Evolutionary conservation across 2,888 invertebrate species (phyloP).

Genomic region (Taphrorychus bicolor): DNA sequence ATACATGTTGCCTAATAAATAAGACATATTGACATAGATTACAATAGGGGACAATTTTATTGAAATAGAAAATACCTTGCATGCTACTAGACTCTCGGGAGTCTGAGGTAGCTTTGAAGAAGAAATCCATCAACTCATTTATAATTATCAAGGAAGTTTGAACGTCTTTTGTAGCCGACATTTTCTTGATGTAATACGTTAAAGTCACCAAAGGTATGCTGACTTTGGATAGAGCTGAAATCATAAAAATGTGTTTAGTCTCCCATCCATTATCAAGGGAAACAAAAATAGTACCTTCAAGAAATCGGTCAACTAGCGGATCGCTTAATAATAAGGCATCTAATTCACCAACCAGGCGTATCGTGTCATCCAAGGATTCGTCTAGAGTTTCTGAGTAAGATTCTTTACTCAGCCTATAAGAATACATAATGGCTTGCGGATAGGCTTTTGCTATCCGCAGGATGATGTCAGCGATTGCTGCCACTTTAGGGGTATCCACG

Average conservation of each 20-base stretch:
- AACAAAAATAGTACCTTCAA: neutral
- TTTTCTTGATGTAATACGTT: slow-evolving; percentile 53
- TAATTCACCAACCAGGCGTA: slow-evolving; percentile 47
- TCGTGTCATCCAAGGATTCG: slow-evolving; percentile 34
- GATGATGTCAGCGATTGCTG: slow-evolving; percentile 55
- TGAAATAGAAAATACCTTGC: slow-evolving; percentile 40
- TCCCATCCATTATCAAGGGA: too few species aligned
- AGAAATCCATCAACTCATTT: slow-evolving; percentile 40
- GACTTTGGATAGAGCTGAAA: slow-evolving; percentile 59
- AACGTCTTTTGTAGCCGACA: slow-evolving; percentile 42
- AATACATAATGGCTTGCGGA: slow-evolving; percentile 67
- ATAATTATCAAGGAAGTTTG: slow-evolving; percentile 16
- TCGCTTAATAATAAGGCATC: slow-evolving; percentile 51
- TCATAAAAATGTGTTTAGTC: slow-evolving; percentile 5
- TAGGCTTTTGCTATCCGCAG: slow-evolving; percentile 63
- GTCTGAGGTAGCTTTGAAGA: slow-evolving; percentile 43
- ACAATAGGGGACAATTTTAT: neutral
- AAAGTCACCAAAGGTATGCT: slow-evolving; percentile 59
- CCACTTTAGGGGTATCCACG: slow-evolving; percentile 53
- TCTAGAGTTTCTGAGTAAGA: slow-evolving; percentile 50
- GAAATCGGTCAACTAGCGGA: slow-evolving; percentile 55
- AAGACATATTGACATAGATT: neutral
- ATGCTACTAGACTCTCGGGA: slow-evolving; percentile 44
- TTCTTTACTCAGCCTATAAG: slow-evolving; percentile 60
- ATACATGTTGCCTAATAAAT: slow-evolving; percentile 55